Base-by-base conservation (phyloP, 2,113 vertebrate species). In the Tachysurus vachellii region DNA sequence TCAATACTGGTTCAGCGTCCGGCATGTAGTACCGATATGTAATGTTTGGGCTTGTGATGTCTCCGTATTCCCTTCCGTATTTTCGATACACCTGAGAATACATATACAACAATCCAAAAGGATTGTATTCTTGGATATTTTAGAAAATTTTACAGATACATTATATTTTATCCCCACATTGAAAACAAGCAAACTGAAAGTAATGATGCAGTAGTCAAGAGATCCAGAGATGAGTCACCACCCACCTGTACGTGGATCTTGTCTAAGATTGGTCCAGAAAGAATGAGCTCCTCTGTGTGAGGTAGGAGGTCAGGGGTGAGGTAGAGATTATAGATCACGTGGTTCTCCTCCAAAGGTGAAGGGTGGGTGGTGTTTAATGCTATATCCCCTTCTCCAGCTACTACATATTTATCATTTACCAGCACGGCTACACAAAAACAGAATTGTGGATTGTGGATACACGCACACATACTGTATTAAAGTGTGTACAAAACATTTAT, bases 61-160 rank as follows among this genome's bases (percentile, higher is more conserved):
- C 93, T 17, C 98, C 97, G 1, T 97, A 97, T 86, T 97, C 96
- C 71, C 95, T 95, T 0, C 95, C 93, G 0, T 99, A 98, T 83
- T 94, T 97, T 80, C 97, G 94, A 89, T 97, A 99, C 16, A 99
- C 96, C 98, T 99, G 88, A 7, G 80, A 85, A 85, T 36, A 88
- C 8, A 71, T 59, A 83, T 26, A n/a, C 7, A 2, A 50, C 4
- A 36, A 77, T 59, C 5, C 12, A 53, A 53, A n/a, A 77, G 4
- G 3, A 16, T n/a, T 47, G 16, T 68, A 53, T 64, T 80, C 16
- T 19, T 31, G 36, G n/a, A 28, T 31, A 28, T 28, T 54, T 31
- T 56, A 2, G 17, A 36, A 36, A 36, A 1, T 6, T 36, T 36
- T 17, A 31, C 3, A 14, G 50, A 13, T 5, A 26, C 1, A 26